These are phyloP conservation scores for Ondatra zibethicus DNA, from an alignment of 2,113 vertebrate species.

Conservation along the genomic window DNA sequence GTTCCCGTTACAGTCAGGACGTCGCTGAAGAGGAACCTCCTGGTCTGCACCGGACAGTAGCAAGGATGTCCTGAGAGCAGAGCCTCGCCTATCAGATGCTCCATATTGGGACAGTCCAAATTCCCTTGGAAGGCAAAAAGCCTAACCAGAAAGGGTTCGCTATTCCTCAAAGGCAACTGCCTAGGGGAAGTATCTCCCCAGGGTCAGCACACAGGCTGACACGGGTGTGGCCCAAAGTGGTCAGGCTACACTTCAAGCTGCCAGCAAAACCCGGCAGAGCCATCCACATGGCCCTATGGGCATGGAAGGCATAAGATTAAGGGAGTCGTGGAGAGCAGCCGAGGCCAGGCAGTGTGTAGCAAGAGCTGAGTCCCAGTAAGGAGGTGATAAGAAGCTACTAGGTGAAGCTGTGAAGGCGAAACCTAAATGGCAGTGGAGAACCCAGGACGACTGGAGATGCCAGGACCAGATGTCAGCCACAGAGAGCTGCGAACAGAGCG, in stretches of 20 bases:
- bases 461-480: not conserved
- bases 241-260: not conserved
- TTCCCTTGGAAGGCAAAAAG: not conserved
- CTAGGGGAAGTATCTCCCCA: not conserved
- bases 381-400: accelerated
- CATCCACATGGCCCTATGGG: not conserved
- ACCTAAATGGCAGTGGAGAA: not conserved
- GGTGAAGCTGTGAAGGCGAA: not conserved
- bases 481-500: not conserved
- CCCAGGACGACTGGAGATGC: not conserved
- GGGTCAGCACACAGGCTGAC: not conserved
- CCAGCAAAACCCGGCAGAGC: not conserved
- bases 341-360: not conserved
- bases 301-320: not conserved
- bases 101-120: not conserved
- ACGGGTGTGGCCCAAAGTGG: not conserved
- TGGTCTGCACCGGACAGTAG: not conserved
- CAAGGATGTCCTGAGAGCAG: no score
- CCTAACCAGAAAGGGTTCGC: not conserved
- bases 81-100: not conserved
- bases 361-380: not conserved
- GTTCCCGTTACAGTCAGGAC: not conserved
- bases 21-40: not conserved
- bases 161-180: not conserved
- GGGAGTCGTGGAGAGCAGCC: not conserved